These are phyloP conservation scores for Butorides virescens DNA, from an alignment of 2,113 vertebrate genomes.

Conservation along the genomic window DNA sequence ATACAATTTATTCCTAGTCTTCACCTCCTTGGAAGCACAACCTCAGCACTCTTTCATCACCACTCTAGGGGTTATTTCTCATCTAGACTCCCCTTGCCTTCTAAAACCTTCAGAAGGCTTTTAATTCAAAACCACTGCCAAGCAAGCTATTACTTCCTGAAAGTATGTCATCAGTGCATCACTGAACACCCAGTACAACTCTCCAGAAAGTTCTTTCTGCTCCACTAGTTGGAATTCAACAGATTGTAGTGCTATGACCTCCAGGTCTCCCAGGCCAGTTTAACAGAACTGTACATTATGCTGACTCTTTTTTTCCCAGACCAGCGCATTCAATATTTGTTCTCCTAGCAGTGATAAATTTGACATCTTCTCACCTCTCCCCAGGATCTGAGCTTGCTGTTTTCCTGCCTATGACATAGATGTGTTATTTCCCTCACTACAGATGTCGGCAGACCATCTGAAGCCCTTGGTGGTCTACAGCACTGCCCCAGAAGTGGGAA, in stretches of 20 bases:
- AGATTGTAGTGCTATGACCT: background rate
- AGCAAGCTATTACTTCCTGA: background rate
- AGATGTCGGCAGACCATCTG: background rate
- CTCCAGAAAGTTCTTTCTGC: background rate
- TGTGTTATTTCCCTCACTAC: background rate
- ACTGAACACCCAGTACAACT: background rate
- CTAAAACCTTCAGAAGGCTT: background rate
- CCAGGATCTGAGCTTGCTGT: background rate
- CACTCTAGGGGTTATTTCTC: background rate
- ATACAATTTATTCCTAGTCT: background rate
- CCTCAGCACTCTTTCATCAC: background rate
- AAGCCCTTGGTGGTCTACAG: background rate
- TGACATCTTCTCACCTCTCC: background rate
- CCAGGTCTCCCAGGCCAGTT: background rate
- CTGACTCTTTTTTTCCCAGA: background rate
- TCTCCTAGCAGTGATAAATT: background rate
- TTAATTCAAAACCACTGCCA: background rate
- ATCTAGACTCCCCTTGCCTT: background rate
- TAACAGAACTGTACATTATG: background rate
- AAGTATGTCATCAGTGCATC: background rate
- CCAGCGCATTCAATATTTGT: background rate
- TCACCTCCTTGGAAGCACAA: background rate
- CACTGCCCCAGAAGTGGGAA: background rate
- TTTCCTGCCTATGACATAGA: background rate
- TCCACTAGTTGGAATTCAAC: background rate